phyloP scores from a whole-genome alignment of 2,113 vertebrate genomes.

The Felis catus region F.catus_Fca126_mat1.0 CM031420.1:36787001-36787500 shows the following conservation, averaged over 20 bases:
- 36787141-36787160: background rate
- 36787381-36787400: background rate
- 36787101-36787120: background rate
- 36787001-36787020: constrained; percentile 5
- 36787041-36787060: constrained; percentile 64
- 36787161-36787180: background rate
- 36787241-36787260: background rate
- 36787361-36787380: background rate
- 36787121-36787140: background rate
- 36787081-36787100: constrained; percentile 57
- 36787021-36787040: constrained; percentile 50
- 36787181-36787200: background rate
- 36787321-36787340: background rate
- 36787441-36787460: background rate
- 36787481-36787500: background rate
- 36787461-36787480: background rate
- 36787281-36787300: background rate
- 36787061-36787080: constrained; percentile 58
- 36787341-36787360: background rate
- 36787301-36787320: background rate
- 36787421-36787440: background rate
- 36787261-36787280: background rate
- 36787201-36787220: background rate
- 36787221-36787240: background rate
- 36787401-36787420: background rate